Evolutionary conservation across 2,888 invertebrate genomes (phyloP).

Genomic region (Leptura quadrifasciata): DNA sequence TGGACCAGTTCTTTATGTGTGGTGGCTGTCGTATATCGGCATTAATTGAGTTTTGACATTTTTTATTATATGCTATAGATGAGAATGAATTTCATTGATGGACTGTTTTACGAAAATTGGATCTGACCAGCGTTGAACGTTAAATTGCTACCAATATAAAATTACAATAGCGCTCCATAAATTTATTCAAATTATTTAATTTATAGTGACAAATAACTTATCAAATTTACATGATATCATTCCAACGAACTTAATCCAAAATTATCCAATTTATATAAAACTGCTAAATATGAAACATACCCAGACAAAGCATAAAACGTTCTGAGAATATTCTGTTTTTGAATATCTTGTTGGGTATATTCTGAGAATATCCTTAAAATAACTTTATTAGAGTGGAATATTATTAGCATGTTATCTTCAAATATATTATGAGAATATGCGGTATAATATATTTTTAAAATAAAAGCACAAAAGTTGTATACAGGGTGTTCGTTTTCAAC

Average conservation of each 20-base stretch:
- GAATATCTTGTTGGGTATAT: too few species aligned
- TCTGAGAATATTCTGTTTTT: too few species aligned
- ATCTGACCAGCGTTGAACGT: background rate
- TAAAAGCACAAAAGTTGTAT: too few species aligned
- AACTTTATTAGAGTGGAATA: too few species aligned
- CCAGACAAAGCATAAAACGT: too few species aligned
- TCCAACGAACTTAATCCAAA: background rate
- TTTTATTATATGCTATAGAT: slow-evolving; percentile 49
- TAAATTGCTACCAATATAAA: background rate
- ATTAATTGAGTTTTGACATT: slow-evolving; percentile 57
- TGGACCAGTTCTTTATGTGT: slow-evolving; percentile 43
- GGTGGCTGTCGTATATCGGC: slow-evolving; percentile 50
- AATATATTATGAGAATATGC: too few species aligned
- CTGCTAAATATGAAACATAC: too few species aligned
- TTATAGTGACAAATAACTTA: background rate
- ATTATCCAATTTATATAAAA: background rate
- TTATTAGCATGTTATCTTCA: too few species aligned
- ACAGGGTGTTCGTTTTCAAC: too few species aligned
- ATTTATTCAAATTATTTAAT: background rate
- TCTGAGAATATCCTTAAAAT: too few species aligned
- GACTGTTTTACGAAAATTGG: background rate
- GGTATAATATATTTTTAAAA: too few species aligned
- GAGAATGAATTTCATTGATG: slow-evolving; percentile 36
- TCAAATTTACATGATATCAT: background rate
- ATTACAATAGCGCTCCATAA: background rate